A percentile compares a stretch with the other conserved stretches of the same genome.
Conservation (phyloP, 2,888 invertebrate species). For the Lasioglossum figueresi region DNA sequence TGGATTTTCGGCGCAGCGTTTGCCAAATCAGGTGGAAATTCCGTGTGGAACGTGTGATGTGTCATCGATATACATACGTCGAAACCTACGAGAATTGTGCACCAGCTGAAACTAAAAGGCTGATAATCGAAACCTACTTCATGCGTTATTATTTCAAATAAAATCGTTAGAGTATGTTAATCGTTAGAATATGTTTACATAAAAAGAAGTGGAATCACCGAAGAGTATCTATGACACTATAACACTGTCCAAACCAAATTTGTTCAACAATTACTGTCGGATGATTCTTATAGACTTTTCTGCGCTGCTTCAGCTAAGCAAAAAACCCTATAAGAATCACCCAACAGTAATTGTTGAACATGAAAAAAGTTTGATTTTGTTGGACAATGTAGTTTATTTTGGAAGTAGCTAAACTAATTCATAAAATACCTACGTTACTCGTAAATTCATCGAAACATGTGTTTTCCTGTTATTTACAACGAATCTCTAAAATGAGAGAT, state of each 20-base stretch:
- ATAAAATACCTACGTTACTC: not conserved
- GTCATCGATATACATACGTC: conserved; percentile 28
- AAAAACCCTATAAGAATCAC: no score
- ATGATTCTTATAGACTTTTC: no score
- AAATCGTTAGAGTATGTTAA: not conserved
- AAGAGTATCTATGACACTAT: not conserved
- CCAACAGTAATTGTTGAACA: no score
- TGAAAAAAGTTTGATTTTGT: no score
- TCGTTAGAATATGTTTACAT: not conserved
- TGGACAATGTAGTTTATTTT: not conserved
- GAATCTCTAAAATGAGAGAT: not conserved
- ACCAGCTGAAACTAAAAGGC: conserved; percentile 34
- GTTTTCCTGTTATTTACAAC: not conserved
- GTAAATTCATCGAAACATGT: not conserved
- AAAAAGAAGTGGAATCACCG: not conserved
- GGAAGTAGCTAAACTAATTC: not conserved
- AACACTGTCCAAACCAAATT: no score
- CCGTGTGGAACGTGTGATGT: conserved; percentile 52
- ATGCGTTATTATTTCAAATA: not conserved
- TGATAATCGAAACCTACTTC: conserved; percentile 27
- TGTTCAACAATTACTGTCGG: no score
- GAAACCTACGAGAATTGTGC: conserved; percentile 24
- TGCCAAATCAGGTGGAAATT: conserved; percentile 30
- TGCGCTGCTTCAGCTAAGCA: no score
- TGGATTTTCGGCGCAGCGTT: conserved; percentile 41